These are phyloP conservation scores for Salvelinus namaycush DNA, from an alignment of 2,113 vertebrate species.

Conservation along the genomic window DNA sequence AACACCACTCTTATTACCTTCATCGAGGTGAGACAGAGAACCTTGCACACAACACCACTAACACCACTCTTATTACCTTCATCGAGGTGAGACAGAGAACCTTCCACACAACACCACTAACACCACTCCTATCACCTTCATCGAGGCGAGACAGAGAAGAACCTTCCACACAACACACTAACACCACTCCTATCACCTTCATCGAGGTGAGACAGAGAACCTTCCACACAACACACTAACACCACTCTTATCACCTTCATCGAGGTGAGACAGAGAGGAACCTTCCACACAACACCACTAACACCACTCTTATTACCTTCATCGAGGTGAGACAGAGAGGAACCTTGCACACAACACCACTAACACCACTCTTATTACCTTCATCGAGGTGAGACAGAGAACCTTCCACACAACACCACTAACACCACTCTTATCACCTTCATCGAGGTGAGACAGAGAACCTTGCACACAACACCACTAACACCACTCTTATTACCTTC, in stretches of 20 bases:
- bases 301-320: not conserved
- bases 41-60: too few relatives aligned
- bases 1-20: not conserved
- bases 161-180: not conserved
- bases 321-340: not conserved
- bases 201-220: too few relatives aligned
- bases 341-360: too few relatives aligned
- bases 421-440: not conserved
- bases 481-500: not conserved
- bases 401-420: too few relatives aligned
- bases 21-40: not conserved
- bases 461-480: slow-evolving; percentile 89
- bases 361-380: not conserved
- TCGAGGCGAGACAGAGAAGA: not conserved
- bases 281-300: too few relatives aligned
- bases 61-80: not conserved
- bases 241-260: not conserved
- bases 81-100: not conserved
- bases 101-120: slow-evolving; percentile 89
- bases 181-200: too few relatives aligned
- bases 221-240: too few relatives aligned
- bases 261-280: not conserved
- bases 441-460: not conserved
- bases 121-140: not conserved
- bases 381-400: not conserved